Conservation (phyloP, 2,113 vertebrate species). For the Oreochromis spilurus region DNA sequence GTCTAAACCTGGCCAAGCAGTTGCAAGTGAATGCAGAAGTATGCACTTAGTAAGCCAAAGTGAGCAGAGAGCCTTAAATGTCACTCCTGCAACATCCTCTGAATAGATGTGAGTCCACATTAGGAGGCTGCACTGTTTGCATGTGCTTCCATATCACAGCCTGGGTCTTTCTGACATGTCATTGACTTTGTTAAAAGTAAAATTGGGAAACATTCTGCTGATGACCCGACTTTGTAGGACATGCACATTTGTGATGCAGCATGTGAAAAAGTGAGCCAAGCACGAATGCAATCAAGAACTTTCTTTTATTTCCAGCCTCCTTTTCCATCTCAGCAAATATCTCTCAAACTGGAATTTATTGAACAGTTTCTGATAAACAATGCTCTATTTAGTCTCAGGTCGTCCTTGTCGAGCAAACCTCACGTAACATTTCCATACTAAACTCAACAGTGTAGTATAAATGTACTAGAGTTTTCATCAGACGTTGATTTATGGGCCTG, state of each 20-base stretch:
- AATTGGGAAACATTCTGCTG: not conserved
- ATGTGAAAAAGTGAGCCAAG: not conserved
- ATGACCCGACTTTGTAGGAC: not conserved
- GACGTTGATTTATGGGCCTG: not conserved
- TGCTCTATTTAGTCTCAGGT: not conserved
- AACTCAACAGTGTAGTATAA: not conserved
- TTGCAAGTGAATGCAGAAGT: not conserved
- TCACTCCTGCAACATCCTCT: not conserved
- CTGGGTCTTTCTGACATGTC: not conserved
- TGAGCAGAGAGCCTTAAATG: not conserved
- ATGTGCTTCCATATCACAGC: not conserved
- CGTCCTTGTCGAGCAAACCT: not conserved
- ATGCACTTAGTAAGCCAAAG: not conserved
- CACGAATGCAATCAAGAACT: not conserved
- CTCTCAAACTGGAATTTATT: not conserved
- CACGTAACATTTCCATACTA: not conserved
- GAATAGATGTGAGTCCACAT: not conserved
- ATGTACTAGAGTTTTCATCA: not conserved
- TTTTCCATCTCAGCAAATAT: not conserved
- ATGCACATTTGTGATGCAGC: not conserved
- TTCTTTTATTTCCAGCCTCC: not conserved
- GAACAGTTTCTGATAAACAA: not conserved
- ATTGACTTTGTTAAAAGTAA: not conserved
- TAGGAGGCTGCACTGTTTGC: not conserved
- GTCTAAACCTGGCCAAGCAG: not conserved